Evolutionary conservation across 2,113 vertebrate species (phyloP), one percentile per base, ranked within the genome.

Genomic region (Megaceryle torquata): DNA sequence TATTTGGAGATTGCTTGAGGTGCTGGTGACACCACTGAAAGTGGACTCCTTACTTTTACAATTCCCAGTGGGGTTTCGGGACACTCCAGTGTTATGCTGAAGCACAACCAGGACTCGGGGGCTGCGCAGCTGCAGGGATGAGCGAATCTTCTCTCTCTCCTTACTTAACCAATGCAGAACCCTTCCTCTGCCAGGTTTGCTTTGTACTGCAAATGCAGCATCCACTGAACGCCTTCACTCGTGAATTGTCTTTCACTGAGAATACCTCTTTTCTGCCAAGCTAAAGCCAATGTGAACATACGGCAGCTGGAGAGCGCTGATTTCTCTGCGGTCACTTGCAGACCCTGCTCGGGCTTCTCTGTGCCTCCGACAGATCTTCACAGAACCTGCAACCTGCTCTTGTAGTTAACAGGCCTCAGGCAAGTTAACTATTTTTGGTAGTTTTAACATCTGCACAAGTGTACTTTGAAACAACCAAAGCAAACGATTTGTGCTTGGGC

Each of bases 11-110:
- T 29, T 9, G 37, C 10, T 46, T 5, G 6, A 15, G 37, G 60
- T 43, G 51, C 28, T 1, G 24, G n/a, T 48, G 60, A 22, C 59
- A 15, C 20, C 20, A 5, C 4, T 0, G 6, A 15, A 31, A 53
- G 8, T 5, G 28, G 50, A 86, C 26, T 80, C 41, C 28, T 41
- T 17, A 11, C 29, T 31, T 19, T 15, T 33, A 0, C 15, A 7
- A 4, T 59, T 89, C 44, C 50, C 8, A 2, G 8, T 17, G 74
- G 35, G 41, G 50, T 95, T 56, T 63, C 31, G 11, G 82, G 17
- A 9, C 7, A 0, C 3, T 8, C 6, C 41, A 28, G 22, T 1
- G 13, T n/a, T 53, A 39, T 0, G 0, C 1, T 67, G 80, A 41
- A 37, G 80, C 12, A 35, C 0, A 0, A 31, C 6, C 2, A 4